phyloP scores from a whole-genome alignment of 2,797 vertebrate species.

The Gobio occitaniae region DNA sequence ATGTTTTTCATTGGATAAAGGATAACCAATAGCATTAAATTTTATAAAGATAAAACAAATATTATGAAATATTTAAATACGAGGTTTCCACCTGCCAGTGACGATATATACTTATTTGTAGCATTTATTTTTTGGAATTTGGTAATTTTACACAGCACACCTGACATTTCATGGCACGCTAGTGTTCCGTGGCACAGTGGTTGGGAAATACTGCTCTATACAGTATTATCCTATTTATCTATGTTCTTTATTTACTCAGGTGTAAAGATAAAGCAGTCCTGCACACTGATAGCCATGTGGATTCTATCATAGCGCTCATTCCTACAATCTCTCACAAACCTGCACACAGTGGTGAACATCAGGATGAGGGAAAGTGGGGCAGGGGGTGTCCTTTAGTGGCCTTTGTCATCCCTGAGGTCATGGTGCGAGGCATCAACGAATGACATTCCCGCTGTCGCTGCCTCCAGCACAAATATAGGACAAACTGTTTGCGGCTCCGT shows the following conservation, averaged over 20 bases:
- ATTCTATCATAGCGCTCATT: not conserved
- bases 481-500: not conserved
- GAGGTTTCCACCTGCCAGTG: too few relatives aligned
- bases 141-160: not conserved
- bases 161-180: too few relatives aligned
- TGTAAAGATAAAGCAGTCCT: not conserved
- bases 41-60: too few relatives aligned
- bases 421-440: not conserved
- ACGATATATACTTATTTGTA: too few relatives aligned
- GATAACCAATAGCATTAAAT: too few relatives aligned
- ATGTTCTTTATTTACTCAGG: not conserved
- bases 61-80: too few relatives aligned
- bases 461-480: slow-evolving; percentile 17
- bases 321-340: slow-evolving; percentile 1
- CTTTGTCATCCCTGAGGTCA: not conserved
- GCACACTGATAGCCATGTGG: not conserved
- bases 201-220: not conserved
- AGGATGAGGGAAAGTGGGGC: slow-evolving; percentile 24
- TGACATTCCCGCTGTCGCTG: not conserved
- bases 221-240: not conserved
- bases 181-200: too few relatives aligned
- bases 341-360: not conserved
- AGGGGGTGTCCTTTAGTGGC: slow-evolving; percentile 17
- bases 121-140: not conserved
- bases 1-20: not conserved